Evolutionary conservation across 2,888 invertebrate genomes (phyloP).

Genomic region (Amblyjoppa fuscipennis): DNA sequence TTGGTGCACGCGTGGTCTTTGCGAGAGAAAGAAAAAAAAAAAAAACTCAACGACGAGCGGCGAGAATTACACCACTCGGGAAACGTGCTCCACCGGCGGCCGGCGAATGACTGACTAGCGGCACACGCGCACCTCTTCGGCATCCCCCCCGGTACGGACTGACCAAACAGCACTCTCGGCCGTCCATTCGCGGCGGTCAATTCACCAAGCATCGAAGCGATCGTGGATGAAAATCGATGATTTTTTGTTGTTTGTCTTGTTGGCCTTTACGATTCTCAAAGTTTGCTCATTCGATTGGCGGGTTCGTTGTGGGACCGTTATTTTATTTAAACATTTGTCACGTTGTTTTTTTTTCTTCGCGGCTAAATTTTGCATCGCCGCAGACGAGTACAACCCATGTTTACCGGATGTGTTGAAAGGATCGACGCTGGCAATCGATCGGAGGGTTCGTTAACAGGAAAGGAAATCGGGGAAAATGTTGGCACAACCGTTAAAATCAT

Average conservation of each 20-base stretch:
- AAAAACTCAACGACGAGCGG: conserved; percentile 11
- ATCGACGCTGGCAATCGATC: no score
- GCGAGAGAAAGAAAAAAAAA: neutral
- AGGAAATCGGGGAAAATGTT: no score
- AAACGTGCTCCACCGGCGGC: conserved; percentile 75
- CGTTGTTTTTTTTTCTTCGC: no score
- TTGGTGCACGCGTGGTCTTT: conserved; percentile 11
- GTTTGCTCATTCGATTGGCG: no score
- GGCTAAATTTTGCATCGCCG: no score
- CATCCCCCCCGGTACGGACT: conserved; percentile 15
- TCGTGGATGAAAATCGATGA: neutral
- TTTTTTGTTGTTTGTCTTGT: neutral
- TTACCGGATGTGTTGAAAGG: no score
- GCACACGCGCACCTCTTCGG: conserved; percentile 67
- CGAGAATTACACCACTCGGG: neutral
- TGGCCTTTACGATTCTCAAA: no score
- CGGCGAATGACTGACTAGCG: conserved; percentile 80
- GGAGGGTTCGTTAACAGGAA: no score
- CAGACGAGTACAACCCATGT: no score
- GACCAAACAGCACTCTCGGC: conserved; percentile 36
- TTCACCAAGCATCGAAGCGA: neutral
- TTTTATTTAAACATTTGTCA: no score
- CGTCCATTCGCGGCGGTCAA: conserved; percentile 36
- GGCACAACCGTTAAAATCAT: no score
- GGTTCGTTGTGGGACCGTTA: no score